Base-by-base conservation (phyloP, 2,888 invertebrate genomes). In the Panorpa germanica region DNA sequence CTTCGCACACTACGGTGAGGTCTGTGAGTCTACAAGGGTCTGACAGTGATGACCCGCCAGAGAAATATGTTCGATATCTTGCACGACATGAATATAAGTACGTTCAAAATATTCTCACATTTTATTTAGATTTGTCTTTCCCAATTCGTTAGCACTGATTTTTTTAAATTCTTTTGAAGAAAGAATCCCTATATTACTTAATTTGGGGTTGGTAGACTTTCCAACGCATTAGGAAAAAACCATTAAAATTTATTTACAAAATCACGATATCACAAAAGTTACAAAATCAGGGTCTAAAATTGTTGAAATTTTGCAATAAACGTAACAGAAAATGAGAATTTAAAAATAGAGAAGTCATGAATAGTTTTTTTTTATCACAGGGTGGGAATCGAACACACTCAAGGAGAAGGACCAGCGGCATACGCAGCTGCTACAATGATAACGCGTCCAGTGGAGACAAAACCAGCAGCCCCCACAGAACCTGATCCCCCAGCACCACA, bases 41-140 rank as follows among this genome's bases (percentile, higher is more conserved):
- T 40, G 82, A 82, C 45, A 68, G 72, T 47, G 81, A 76, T 45
- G 75, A 80, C 39, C 90, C 95, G 16, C 96, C 96, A 9, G 98
- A 98, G 61, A 96, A 96, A 61, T 96, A 91, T 59, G 95, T 96
- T 34, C 68, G 91, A 41, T 93, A 96, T 59, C 65, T 93, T 41
- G 91, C 95, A 31, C 68, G 93, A 36, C 95, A 95, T 59, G 90
- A 91, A 57, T 93, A 93, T 62, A 73, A 67, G 82, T 82, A 49
- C 63, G 57, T 55, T 39, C 7, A 10, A 12, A 7, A 11, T 24
- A 14, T 13, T 28, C 8, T 4, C 9, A 23, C 5, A 21, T 17
- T 4, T 4, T 7, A 27, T 11, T 4, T n/a, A 17, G 20, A n/a
- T n/a, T n/a, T 21, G 12, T 32, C 9, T 31, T 3, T 32, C 9